Conservation (phyloP, 2,113 vertebrate species). For the Lutjanus erythropterus region DNA sequence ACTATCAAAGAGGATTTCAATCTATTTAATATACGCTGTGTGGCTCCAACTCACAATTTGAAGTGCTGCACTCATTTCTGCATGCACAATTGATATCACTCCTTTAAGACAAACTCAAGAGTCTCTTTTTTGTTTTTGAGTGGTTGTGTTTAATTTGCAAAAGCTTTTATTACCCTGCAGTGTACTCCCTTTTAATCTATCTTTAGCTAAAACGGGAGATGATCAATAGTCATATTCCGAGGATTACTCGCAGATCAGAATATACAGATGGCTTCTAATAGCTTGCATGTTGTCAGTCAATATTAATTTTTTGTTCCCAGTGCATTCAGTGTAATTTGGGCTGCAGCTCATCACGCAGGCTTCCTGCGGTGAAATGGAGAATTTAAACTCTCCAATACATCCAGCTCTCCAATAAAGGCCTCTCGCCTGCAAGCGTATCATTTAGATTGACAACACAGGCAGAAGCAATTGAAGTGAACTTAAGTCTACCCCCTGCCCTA, state of each 20-base stretch:
- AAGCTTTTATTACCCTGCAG: background rate
- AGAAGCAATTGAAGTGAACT: slow-evolving; percentile 78
- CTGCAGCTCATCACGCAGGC: slow-evolving; percentile 48
- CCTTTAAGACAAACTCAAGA: slow-evolving; percentile 9
- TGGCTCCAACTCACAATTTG: no score
- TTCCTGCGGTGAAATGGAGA: slow-evolving; percentile 47
- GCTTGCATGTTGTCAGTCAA: slow-evolving; percentile 46
- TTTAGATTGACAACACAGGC: slow-evolving; percentile 78
- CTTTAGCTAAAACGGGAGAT: slow-evolving; percentile 5
- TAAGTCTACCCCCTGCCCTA: slow-evolving; percentile 75
- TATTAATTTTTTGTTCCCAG: slow-evolving; percentile 38
- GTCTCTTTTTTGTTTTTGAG: background rate
- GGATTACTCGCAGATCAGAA: slow-evolving; percentile 38
- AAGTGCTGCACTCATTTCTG: no score
- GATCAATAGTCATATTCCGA: slow-evolving; percentile 19
- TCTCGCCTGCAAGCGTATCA: slow-evolving; percentile 66
- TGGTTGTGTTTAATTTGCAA: background rate
- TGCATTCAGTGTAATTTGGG: slow-evolving; percentile 40
- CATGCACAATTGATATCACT: no score
- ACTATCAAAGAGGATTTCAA: no score
- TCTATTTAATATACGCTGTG: no score
- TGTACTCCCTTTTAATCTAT: background rate
- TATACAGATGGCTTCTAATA: slow-evolving; percentile 32
- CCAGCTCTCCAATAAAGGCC: slow-evolving; percentile 63
- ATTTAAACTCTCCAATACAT: slow-evolving; percentile 54